A percentile compares a stretch with the other conserved stretches of the same genome.
These are phyloP conservation scores for Ophioderma brevispina DNA, from an alignment of 35 echinoderm and acorn worm genomes.

Conservation along the genomic window DNA sequence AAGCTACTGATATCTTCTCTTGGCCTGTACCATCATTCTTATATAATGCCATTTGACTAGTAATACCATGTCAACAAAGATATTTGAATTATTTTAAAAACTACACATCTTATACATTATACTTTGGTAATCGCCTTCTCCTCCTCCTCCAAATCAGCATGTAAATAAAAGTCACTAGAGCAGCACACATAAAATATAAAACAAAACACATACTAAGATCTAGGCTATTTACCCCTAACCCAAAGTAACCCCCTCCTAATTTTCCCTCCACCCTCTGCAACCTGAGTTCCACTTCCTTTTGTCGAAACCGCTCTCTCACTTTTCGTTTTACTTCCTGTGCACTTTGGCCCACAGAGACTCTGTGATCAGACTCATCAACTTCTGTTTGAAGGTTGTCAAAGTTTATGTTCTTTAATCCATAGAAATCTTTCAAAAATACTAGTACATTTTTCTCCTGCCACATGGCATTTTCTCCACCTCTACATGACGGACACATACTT, in stretches of 20 bases:
- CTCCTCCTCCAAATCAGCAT: slow-evolving; percentile 65
- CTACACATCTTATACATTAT: slow-evolving; percentile 1
- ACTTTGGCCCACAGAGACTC: background rate
- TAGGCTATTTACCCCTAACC: slow-evolving; percentile 59
- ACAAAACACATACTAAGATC: slow-evolving; percentile 82
- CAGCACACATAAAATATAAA: slow-evolving; percentile 56
- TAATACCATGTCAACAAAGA: no score
- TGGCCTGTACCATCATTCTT: no score
- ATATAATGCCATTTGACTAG: no score
- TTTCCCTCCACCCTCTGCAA: slow-evolving; percentile 17
- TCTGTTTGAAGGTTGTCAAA: background rate
- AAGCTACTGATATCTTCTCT: no score
- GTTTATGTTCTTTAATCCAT: slow-evolving; percentile 57
- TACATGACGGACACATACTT: slow-evolving; percentile 51
- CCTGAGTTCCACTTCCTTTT: slow-evolving; percentile 36
- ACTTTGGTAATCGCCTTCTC: slow-evolving; percentile 35
- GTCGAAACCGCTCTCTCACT: background rate
- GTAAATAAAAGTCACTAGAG: slow-evolving; percentile 58
- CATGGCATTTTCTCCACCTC: background rate
- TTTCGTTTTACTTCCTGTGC: background rate
- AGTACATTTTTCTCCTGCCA: slow-evolving; percentile 73
- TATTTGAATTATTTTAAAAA: no score
- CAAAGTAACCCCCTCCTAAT: slow-evolving; percentile 32
- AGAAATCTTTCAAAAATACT: slow-evolving; percentile 66
- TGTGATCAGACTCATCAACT: background rate